Percentiles rank a stretch among this genome's conserved stretches.
Evolutionary conservation across 2,797 vertebrate species (phyloP).

Genomic region (Trachurus trachurus): DNA sequence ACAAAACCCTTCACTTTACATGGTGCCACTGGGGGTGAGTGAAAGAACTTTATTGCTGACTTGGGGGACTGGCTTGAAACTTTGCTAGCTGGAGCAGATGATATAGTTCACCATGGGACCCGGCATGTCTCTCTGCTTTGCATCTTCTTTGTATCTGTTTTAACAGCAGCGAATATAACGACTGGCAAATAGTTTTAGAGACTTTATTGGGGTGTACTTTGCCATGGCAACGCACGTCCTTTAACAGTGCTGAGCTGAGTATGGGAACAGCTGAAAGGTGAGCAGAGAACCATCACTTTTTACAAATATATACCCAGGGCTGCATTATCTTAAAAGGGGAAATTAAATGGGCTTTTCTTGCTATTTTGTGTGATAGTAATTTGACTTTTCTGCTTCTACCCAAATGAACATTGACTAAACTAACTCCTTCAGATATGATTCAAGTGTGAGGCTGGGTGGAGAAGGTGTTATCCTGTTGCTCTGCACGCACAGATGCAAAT

Average conservation of each 20-base stretch:
- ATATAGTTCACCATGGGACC: conserved; percentile 12
- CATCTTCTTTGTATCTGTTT: conserved; percentile 34
- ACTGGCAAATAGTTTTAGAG: conserved; percentile 39
- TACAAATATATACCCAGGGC: conserved; percentile 4
- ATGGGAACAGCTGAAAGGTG: conserved; percentile 88
- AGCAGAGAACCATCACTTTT: conserved; percentile 64
- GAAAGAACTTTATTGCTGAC: conserved; percentile 46
- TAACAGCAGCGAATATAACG: conserved; percentile 8
- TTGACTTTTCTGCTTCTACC: neutral
- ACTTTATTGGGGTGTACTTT: conserved; percentile 47
- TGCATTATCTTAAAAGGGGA: conserved; percentile 7
- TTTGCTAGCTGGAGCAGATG: conserved; percentile 37
- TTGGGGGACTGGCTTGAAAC: conserved; percentile 39
- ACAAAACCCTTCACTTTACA: conserved; percentile 51
- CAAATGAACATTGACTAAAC: neutral
- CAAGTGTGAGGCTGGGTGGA: conserved; percentile 23
- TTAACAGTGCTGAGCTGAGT: conserved; percentile 74
- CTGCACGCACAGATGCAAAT: conserved; percentile 37
- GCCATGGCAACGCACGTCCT: conserved; percentile 60
- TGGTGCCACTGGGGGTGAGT: conserved; percentile 54
- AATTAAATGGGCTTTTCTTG: neutral
- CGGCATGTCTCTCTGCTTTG: conserved; percentile 34
- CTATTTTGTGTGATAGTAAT: conserved; percentile 4
- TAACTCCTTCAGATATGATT: neutral
- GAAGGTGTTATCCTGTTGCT: conserved; percentile 38